Evolutionary conservation across 2,797 vertebrate genomes (phyloP), one percentile per base, ranked within the genome.

Genomic region (Chromis chromis): DNA sequence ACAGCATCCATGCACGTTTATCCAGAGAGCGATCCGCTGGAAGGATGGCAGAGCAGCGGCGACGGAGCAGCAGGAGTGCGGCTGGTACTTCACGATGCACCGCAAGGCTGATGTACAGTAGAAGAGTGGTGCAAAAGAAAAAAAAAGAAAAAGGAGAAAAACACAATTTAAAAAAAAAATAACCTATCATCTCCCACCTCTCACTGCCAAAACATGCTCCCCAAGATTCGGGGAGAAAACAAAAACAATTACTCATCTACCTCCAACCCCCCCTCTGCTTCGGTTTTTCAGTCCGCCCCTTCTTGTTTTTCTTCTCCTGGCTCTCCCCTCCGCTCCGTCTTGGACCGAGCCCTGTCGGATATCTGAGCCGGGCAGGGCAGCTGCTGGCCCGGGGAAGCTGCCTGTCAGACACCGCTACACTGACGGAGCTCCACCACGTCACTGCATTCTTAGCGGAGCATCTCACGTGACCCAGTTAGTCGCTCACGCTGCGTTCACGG

Each of bases 391-490:
- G 76, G 52, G 31, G 31, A 75, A 65, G 40, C 52, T 70, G 83
- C 55, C 88, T 83, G 89, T 88, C 75, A 88, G 88, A 86, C 81
- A 56, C 89, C 84, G 85, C 85, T 86, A 60, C 78, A 88, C 93
- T 93, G 91, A 94, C 90, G 79, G 91, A 83, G 59, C 86, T 77
- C 86, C 57, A 76, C 54, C 76, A 90, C 94, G 93, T 95, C 94
- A 95, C 93, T 25, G 89, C 89, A 81, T 86, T 93, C 90, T 94
- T 92, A 93, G 88, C 67, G 72, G 89, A 84, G 85, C 70, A 50
- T 80, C 83, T 88, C 94, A 95, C 94, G 94, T 95, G 94, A 94
- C 88, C 81, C 63, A 39, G 75, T 77, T 80, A 81, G 80, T 74
- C 66, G 58, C 44, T 67, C 6, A 13, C 64, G 91, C n/a, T 85